These are phyloP conservation scores for Eurytoma adleriae DNA, from an alignment of 2,888 invertebrate genomes.

Conservation along the genomic window DNA sequence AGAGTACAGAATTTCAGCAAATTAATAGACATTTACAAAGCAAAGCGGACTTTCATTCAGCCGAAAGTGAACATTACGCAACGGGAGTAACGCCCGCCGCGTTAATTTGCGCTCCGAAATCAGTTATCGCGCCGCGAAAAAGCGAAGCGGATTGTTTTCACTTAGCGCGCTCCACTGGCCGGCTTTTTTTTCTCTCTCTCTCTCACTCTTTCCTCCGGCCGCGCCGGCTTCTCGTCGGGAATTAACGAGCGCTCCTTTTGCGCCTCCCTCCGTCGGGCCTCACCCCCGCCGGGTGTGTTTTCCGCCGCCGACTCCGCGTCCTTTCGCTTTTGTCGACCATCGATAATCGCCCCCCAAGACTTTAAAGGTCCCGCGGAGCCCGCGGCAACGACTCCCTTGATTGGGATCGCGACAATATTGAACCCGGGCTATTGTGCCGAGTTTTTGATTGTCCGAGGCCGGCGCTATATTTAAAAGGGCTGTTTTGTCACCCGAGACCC, in stretches of 20 bases:
- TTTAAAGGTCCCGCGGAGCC: background rate
- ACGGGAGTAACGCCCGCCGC: background rate
- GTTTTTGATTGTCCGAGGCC: background rate
- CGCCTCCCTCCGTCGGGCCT: background rate
- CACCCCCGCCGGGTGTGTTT: background rate
- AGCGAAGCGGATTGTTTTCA: conserved; percentile 54
- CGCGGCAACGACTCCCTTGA: background rate
- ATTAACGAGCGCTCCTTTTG: conserved; percentile 43
- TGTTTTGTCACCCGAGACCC: no score
- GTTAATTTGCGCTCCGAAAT: conserved; percentile 27
- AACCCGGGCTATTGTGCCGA: background rate
- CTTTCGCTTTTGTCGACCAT: conserved; percentile 42
- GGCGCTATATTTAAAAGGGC: no score
- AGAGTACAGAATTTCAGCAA: no score
- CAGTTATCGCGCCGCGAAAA: conserved; percentile 46
- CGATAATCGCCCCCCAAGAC: conserved; percentile 35
- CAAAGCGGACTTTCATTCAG: no score
- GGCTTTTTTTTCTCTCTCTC: conserved; percentile 26
- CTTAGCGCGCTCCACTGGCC: conserved; percentile 51
- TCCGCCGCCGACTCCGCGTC: conserved; percentile 2
- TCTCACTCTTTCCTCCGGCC: background rate
- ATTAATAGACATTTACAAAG: no score
- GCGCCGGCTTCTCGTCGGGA: background rate
- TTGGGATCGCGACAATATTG: conserved; percentile 19
- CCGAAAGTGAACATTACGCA: no score